These are phyloP conservation scores for Thunnus maccoyii DNA, from an alignment of 2,113 vertebrate species.

Conservation along the genomic window DNA sequence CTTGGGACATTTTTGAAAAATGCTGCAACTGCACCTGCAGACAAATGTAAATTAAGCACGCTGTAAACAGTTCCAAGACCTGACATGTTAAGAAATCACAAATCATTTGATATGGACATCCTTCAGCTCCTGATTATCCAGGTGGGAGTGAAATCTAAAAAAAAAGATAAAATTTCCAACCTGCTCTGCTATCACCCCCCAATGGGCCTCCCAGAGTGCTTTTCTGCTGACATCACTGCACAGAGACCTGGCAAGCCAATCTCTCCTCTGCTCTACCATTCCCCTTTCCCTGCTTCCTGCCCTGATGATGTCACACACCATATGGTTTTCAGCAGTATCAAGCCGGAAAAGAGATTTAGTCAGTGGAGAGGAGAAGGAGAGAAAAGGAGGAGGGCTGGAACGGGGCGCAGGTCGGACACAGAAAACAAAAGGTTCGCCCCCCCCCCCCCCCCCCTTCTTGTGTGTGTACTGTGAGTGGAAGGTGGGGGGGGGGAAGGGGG, in stretches of 20 bases:
- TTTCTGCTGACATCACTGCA: constrained; percentile 86
- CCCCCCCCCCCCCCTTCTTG: constrained; percentile 35
- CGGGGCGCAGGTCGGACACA: constrained; percentile 68
- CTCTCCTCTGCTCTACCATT: constrained; percentile 77
- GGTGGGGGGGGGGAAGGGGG: constrained; percentile 12
- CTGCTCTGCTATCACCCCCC: constrained; percentile 76
- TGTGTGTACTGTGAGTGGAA: constrained; percentile 64
- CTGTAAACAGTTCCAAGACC: constrained; percentile 52
- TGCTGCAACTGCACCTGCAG: constrained; percentile 57
- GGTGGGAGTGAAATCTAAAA: constrained; percentile 80
- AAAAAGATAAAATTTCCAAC: constrained; percentile 75
- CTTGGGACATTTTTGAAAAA: constrained; percentile 11
- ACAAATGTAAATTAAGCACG: constrained; percentile 23
- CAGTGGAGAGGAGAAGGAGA: constrained; percentile 74
- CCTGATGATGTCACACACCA: constrained; percentile 89
- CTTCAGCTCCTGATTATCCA: constrained; percentile 80
- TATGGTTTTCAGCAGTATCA: constrained; percentile 88
- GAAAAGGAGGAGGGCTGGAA: constrained; percentile 74
- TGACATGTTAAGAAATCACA: constrained; percentile 62
- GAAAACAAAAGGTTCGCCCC: constrained; percentile 82
- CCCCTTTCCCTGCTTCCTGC: constrained; percentile 84
- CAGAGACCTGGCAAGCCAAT: constrained; percentile 83
- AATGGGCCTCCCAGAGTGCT: constrained; percentile 84
- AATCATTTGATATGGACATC: constrained; percentile 31
- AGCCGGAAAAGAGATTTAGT: constrained; percentile 88